Evolutionary conservation across 2,888 invertebrate species (phyloP).

Genomic region (Monopis laevigella): DNA sequence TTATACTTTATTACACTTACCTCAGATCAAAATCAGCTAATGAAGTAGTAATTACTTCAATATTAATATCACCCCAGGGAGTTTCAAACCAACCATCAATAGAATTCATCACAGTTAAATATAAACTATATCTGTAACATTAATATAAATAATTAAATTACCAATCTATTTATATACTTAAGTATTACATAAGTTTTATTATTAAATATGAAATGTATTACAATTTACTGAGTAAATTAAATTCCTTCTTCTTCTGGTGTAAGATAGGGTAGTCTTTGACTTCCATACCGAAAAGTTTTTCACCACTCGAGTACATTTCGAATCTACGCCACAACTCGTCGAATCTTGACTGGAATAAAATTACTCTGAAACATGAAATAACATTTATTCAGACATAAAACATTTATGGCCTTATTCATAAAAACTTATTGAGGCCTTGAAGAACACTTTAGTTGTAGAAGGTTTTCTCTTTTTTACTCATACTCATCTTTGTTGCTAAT

Average conservation of each 20-base stretch:
- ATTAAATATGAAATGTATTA: conserved; percentile 45
- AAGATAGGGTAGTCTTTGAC: conserved; percentile 85
- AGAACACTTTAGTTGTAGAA: too few species aligned
- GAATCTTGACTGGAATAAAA: conserved; percentile 81
- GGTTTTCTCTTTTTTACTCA: too few species aligned
- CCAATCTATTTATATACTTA: not conserved
- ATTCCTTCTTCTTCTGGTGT: conserved; percentile 82
- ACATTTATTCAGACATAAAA: too few species aligned
- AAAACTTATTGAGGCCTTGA: too few species aligned
- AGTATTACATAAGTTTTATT: not conserved
- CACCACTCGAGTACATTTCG: conserved; percentile 85
- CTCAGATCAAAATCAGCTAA: conserved; percentile 84
- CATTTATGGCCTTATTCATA: too few species aligned
- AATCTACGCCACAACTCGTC: conserved; percentile 85
- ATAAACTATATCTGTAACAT: conserved; percentile 59
- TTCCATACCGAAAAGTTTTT: conserved; percentile 84
- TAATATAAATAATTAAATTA: not conserved
- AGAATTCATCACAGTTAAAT: conserved; percentile 84
- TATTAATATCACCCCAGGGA: conserved; percentile 85
- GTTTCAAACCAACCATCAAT: conserved; percentile 89
- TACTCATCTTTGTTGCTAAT: too few species aligned
- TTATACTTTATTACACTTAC: conserved; percentile 43
- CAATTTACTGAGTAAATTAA: conserved; percentile 84
- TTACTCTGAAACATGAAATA: conserved; percentile 57
- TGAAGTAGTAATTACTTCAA: conserved; percentile 81